Conservation (phyloP, 64 coral and sea anemone species). For the Pocillopora damicornis region DNA sequence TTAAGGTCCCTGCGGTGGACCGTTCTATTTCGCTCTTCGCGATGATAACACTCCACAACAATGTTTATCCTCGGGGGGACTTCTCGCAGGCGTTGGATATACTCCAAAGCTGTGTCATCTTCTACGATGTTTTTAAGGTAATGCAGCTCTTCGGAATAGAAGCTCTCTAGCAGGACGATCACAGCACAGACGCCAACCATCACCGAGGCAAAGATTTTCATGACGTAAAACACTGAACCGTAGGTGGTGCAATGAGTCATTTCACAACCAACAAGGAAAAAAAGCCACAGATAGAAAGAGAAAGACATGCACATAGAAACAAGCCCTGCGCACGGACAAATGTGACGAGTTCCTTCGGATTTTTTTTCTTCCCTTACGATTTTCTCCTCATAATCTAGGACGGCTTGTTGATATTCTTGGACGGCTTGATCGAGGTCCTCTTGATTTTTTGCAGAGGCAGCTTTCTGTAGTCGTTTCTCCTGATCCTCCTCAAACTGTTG, state of each 20-base stretch:
- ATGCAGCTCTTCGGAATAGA: constrained; percentile 63
- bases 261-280: constrained; percentile 61
- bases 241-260: constrained; percentile 48
- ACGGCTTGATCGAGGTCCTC: constrained; percentile 59
- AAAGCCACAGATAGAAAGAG: constrained; percentile 75
- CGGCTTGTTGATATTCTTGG: constrained; percentile 47
- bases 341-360: constrained; percentile 49
- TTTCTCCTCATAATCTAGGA: constrained; percentile 43
- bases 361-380: constrained; percentile 54
- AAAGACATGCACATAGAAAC: constrained; percentile 71
- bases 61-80: constrained; percentile 60
- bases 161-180: constrained; percentile 65
- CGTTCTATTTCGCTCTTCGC: constrained; percentile 47
- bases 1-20: constrained; percentile 64
- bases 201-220: constrained; percentile 49
- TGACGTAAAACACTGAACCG: constrained; percentile 38
- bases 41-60: constrained; percentile 82
- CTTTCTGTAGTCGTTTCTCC: constrained; percentile 40
- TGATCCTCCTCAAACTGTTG: constrained; percentile 35
- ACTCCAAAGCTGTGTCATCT: constrained; percentile 84
- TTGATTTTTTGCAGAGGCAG: constrained; percentile 49
- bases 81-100: constrained; percentile 66
- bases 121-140: constrained; percentile 78
- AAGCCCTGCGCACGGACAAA: constrained; percentile 52
- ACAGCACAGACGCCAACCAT: constrained; percentile 60